Evolutionary conservation across 2,888 invertebrate species (phyloP), one percentile per base, ranked within the genome.

Genomic region (Aspidiotus rigidus): DNA sequence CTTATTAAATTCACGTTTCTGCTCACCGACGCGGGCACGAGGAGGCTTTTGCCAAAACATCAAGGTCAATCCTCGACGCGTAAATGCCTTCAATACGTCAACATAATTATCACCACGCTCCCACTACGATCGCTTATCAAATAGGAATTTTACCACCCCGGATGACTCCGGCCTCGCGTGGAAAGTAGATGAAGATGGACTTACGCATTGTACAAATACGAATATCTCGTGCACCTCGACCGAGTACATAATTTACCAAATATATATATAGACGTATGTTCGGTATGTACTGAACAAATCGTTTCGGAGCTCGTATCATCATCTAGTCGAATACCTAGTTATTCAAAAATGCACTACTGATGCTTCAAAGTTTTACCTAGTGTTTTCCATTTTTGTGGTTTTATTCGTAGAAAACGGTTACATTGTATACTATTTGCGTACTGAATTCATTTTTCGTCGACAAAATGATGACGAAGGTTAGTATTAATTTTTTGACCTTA

Each of bases 1-100:
- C 66, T 56, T 67, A 59, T 59, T 40, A 39, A 64, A 64, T 64
- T 64, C 64, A 64, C 64, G 64, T 54, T 64, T 64, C 64, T 55
- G n/a, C 49, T 28, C 8, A 44, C 62, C 62, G 49, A 28, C 28
- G 28, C 7, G 64, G 64, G 54, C 54, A 64, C 55, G 55, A 64
- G 53, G 54, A 54, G 64, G 64, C 40, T 64, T 54, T 49, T 28
- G 28, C 64, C 40, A n/a, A n/a, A 64, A 55, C 54, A 41, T 54
- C 57, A 67, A 67, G 66, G 57, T 67, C 49, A 49, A 49, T 49
- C 49, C 28, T 28, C 28, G 28, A 28, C 28, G 28, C 28, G 28
- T 49, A n/a, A 13, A 49, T n/a, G n/a, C n/a, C 49, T 49, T 11
- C 49, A 13, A 11, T 49, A 6, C 49, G 49, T 11, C 28, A 28